Evolutionary conservation across 2,888 invertebrate species (phyloP).

Genomic region (Brassicogethes aeneus): DNA sequence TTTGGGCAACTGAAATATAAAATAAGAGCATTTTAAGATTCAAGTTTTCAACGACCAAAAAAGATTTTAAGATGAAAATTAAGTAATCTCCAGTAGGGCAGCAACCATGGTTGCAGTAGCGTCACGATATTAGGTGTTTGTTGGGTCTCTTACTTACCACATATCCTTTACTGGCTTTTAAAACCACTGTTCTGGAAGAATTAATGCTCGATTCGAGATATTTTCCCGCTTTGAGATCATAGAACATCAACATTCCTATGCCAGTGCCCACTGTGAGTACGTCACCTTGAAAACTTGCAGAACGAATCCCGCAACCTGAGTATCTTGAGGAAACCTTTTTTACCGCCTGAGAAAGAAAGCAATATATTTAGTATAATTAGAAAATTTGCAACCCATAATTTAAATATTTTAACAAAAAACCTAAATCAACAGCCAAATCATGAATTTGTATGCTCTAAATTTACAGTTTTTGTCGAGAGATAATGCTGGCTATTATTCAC

Average conservation of each 20-base stretch:
- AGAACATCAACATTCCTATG: slow-evolving; percentile 85
- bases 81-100: too few species aligned
- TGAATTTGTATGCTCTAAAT: too few species aligned
- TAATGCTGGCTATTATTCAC: too few species aligned
- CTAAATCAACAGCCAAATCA: neutral
- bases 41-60: too few species aligned
- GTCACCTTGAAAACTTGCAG: slow-evolving; percentile 83
- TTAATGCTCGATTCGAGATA: slow-evolving; percentile 87
- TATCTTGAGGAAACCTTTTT: slow-evolving; percentile 78
- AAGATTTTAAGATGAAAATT: neutral
- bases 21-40: too few species aligned
- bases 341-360: slow-evolving; percentile 48
- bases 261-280: slow-evolving; percentile 92
- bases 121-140: too few species aligned
- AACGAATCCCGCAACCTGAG: slow-evolving; percentile 86
- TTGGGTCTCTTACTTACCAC: slow-evolving; percentile 69
- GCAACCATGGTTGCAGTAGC: too few species aligned
- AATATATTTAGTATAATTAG: too few species aligned
- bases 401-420: neutral
- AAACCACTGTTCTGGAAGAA: slow-evolving; percentile 76
- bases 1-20: too few species aligned
- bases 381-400: neutral
- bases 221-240: slow-evolving; percentile 84
- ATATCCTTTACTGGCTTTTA: slow-evolving; percentile 82
- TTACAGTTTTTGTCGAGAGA: too few species aligned